phyloP scores from a whole-genome alignment of 2,888 invertebrate species.

The Phaedon cochleariae region DNA sequence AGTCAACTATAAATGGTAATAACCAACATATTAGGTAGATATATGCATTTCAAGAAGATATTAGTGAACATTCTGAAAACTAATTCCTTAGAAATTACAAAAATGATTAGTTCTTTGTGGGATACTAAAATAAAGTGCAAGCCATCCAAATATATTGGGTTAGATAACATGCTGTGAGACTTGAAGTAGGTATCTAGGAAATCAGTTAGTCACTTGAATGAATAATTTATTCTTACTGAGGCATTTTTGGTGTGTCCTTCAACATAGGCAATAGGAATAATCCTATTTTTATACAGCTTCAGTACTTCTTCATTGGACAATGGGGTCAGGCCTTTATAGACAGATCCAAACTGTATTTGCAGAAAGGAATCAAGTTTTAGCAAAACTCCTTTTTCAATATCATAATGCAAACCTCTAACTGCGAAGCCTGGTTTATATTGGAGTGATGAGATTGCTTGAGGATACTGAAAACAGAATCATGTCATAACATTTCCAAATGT shows the following conservation, averaged over 20 bases:
- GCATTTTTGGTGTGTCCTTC: slow-evolving; percentile 79
- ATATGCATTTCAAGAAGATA: slow-evolving; percentile 24
- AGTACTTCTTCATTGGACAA: slow-evolving; percentile 87
- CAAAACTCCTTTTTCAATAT: slow-evolving; percentile 92
- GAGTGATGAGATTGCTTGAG: slow-evolving; percentile 79
- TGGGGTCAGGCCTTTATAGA: slow-evolving; percentile 85
- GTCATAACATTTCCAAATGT: slow-evolving; percentile 5
- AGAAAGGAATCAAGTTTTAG: slow-evolving; percentile 95
- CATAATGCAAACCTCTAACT: slow-evolving; percentile 97
- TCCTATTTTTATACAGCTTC: slow-evolving; percentile 83
- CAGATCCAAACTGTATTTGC: slow-evolving; percentile 95
- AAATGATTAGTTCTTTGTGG: too few species aligned
- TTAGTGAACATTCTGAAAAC: slow-evolving; percentile 15
- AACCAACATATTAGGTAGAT: slow-evolving; percentile 25
- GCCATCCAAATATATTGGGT: too few species aligned
- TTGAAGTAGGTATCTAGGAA: neutral
- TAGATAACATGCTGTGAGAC: neutral
- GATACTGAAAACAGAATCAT: slow-evolving; percentile 76
- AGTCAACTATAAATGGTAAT: slow-evolving; percentile 47
- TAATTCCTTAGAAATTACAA: neutral
- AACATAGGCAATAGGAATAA: slow-evolving; percentile 87
- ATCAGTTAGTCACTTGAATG: neutral
- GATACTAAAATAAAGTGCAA: too few species aligned
- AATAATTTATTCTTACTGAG: slow-evolving; percentile 65
- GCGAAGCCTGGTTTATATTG: slow-evolving; percentile 94